phyloP scores from a whole-genome alignment of 2,113 vertebrate genomes.

The Lepisosteus oculatus region DNA sequence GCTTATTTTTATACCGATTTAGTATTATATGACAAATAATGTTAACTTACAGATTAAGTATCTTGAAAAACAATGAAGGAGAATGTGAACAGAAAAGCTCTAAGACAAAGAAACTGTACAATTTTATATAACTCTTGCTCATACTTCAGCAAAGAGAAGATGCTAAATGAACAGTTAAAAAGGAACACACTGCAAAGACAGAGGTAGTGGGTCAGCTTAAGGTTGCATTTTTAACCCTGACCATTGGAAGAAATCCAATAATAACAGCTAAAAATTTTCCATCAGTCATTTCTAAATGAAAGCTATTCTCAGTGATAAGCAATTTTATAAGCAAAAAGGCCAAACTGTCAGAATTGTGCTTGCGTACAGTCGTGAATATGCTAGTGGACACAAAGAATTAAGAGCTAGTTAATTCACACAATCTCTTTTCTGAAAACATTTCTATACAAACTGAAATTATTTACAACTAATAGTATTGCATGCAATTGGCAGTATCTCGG shows the following conservation, averaged over 20 bases:
- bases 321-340: too few relatives aligned
- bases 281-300: neutral
- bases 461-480: constrained; percentile 12
- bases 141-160: too few relatives aligned
- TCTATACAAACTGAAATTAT: neutral
- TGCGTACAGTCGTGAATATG: neutral
- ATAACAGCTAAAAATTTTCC: constrained; percentile 17
- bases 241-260: constrained; percentile 21
- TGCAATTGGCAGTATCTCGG: neutral
- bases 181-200: too few relatives aligned
- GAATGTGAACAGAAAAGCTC: too few relatives aligned
- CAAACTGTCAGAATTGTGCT: neutral
- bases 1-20: too few relatives aligned
- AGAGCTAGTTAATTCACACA: neutral
- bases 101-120: too few relatives aligned
- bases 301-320: constrained; percentile 10
- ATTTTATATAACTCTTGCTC: too few relatives aligned
- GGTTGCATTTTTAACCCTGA: neutral
- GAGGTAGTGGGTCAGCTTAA: neutral
- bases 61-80: too few relatives aligned
- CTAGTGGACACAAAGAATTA: constrained; percentile 22
- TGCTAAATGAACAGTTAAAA: too few relatives aligned
- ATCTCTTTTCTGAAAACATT: constrained; percentile 16
- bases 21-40: too few relatives aligned
- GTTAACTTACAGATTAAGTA: too few relatives aligned